phyloP scores from a whole-genome alignment of 1,140 invertebrate genomes.

The Tetraneura akinire region DNA sequence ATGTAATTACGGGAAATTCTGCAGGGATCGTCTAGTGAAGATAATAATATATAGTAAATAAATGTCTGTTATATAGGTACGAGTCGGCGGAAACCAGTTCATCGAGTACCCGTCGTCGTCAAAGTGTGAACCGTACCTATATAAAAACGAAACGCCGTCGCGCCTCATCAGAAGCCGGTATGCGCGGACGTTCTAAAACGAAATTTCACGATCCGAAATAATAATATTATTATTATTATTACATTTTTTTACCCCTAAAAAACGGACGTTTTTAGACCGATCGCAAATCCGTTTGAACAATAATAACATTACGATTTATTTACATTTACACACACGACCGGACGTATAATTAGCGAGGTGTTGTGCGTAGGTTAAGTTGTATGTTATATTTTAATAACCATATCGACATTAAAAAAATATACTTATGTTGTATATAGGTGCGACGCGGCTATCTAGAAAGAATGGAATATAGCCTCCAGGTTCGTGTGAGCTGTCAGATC shows the following conservation, averaged over 20 bases:
- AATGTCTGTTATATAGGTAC: not conserved
- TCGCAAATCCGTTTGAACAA: not conserved
- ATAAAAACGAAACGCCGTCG: not conserved
- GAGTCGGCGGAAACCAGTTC: not conserved
- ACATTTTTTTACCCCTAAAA: not conserved
- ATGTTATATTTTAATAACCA: too few relatives aligned
- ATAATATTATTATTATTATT: not conserved
- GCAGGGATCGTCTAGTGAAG: too few relatives aligned
- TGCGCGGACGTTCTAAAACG: not conserved
- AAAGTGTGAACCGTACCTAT: not conserved
- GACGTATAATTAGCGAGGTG: not conserved
- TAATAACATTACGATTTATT: not conserved
- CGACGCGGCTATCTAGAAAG: not conserved
- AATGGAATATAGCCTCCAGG: not conserved
- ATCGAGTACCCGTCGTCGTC: not conserved
- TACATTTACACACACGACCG: not conserved
- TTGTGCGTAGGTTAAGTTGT: not conserved
- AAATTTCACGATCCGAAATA: conserved; percentile 1
- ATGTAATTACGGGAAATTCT: too few relatives aligned
- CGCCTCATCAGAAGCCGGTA: not conserved
- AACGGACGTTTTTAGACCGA: conserved; percentile 23
- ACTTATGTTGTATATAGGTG: not conserved
- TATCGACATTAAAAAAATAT: not conserved
- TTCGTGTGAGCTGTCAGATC: not conserved
- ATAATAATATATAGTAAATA: not conserved